Conservation (phyloP, 2,888 invertebrate genomes). For the Listrodromus nycthemerus region DNA sequence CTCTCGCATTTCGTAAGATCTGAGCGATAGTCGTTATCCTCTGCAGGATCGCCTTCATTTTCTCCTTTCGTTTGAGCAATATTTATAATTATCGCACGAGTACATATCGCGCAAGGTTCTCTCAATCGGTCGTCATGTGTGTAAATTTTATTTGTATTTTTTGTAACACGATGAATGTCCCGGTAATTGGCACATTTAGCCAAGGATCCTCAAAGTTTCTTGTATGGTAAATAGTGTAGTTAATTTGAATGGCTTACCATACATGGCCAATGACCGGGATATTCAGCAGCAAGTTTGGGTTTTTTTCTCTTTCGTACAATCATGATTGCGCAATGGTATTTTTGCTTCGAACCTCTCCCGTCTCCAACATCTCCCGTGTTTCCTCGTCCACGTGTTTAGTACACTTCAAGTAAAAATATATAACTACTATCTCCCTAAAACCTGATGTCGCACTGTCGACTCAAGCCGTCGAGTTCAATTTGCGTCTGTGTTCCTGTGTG, state of each 20-base stretch:
- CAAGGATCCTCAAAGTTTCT: background rate
- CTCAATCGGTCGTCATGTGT: constrained; percentile 7
- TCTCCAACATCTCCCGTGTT: constrained; percentile 12
- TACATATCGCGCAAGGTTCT: constrained; percentile 8
- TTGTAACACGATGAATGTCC: constrained; percentile 4
- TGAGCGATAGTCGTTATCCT: constrained; percentile 46
- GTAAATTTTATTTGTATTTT: background rate
- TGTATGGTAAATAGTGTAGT: background rate
- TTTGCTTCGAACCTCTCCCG: constrained; percentile 13
- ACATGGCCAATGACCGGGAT: background rate
- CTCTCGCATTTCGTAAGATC: constrained; percentile 25
- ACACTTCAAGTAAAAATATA: constrained; percentile 59
- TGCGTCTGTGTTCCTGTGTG: constrained; percentile 12
- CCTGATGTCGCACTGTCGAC: constrained; percentile 10
- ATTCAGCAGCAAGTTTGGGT: background rate
- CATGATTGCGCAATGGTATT: constrained; percentile 25
- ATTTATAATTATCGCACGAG: constrained; percentile 23
- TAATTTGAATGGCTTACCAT: background rate
- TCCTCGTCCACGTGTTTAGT: constrained; percentile 22
- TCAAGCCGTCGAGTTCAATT: background rate
- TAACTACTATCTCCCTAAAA: constrained; percentile 47
- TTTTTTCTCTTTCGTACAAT: constrained; percentile 21
- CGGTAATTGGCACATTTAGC: background rate
- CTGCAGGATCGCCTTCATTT: constrained; percentile 38
- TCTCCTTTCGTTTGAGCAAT: constrained; percentile 33